phyloP scores from a whole-genome alignment of 35 echinoderm and acorn worm genomes.

The Heliocidaris tuberculata region DNA sequence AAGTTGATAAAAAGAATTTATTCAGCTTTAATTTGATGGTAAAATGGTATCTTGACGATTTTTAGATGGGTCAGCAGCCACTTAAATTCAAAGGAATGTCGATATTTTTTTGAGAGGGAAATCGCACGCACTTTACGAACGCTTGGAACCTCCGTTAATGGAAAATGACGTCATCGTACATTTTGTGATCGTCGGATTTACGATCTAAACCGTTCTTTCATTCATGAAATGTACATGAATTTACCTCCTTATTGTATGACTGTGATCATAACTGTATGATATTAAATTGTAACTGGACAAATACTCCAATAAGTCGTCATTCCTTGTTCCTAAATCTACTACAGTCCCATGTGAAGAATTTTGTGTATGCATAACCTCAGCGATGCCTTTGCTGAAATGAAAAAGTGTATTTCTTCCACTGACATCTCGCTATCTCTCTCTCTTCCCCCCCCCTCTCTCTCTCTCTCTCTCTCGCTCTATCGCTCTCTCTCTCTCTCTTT shows the following conservation, averaged over 20 bases:
- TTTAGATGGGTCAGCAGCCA: too few species aligned
- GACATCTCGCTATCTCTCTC: background rate
- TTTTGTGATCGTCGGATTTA: too few species aligned
- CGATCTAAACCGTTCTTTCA: background rate
- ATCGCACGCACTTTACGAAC: too few species aligned
- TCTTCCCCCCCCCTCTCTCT: background rate
- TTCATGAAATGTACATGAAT: background rate
- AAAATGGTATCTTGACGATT: too few species aligned
- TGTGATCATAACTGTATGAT: background rate
- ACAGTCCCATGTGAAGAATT: conserved; percentile 26
- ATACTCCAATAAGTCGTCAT: background rate
- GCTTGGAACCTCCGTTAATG: too few species aligned
- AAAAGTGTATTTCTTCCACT: too few species aligned
- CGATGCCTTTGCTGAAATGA: background rate
- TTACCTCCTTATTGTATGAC: background rate
- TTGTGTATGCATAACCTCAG: background rate
- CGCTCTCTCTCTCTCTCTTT: background rate
- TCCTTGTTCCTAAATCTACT: background rate
- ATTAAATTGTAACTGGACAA: background rate
- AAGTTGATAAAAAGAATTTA: too few species aligned
- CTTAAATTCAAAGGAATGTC: too few species aligned
- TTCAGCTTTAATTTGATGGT: too few species aligned
- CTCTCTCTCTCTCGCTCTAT: too few species aligned
- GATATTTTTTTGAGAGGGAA: too few species aligned
- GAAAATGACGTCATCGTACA: too few species aligned